Evolutionary conservation across 2,113 vertebrate species (phyloP).

Genomic region (Coptodon bakossiorum): DNA sequence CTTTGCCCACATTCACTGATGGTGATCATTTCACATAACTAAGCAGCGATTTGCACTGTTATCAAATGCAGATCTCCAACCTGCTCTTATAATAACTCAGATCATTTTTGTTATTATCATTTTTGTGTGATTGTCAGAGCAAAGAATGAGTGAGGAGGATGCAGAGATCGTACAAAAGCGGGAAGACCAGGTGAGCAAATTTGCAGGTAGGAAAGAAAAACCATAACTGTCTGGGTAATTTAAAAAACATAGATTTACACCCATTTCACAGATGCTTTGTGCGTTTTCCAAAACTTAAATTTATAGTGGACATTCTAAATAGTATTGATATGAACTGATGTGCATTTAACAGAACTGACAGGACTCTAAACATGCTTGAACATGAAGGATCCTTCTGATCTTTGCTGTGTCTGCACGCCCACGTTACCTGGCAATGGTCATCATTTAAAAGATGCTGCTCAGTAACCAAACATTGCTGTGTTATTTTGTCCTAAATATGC

Average conservation of each 20-base stretch:
- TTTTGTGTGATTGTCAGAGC: neutral
- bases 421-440: neutral
- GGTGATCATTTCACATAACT: neutral
- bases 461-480: neutral
- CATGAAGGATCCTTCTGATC: neutral
- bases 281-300: neutral
- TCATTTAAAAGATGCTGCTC: neutral
- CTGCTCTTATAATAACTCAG: neutral
- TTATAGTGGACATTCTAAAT: neutral
- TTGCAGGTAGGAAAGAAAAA: neutral
- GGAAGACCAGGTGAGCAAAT: neutral
- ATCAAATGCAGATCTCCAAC: neutral
- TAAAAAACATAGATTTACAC: fast-evolving
- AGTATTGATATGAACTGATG: neutral
- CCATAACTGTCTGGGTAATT: neutral
- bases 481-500: neutral
- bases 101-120: neutral
- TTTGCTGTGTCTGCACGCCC: neutral
- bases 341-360: neutral
- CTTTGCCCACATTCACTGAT: neutral
- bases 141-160: neutral
- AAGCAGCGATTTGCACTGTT: neutral
- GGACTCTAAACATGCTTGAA: neutral
- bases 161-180: neutral
- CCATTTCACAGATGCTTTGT: neutral